A percentile compares a stretch with the other conserved stretches of the same genome.
Conservation (phyloP, 2,113 vertebrate genomes). For the Hydropotes inermis region DNA sequence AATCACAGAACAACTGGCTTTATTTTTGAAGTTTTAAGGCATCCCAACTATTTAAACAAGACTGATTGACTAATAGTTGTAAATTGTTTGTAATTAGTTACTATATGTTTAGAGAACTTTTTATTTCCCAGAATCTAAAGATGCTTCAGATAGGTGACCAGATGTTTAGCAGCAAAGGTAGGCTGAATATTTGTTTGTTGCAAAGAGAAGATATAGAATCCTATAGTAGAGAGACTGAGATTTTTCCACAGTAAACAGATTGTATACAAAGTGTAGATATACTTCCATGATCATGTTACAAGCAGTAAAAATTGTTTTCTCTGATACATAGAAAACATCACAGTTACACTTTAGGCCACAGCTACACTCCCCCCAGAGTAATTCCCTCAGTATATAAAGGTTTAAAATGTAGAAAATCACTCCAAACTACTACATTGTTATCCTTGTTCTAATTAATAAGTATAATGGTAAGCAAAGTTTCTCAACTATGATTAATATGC, state of each 20-base stretch:
- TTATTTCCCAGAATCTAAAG: not conserved
- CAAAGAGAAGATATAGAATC: not conserved
- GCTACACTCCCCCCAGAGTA: not conserved
- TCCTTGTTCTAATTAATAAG: not conserved
- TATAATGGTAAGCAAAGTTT: not conserved
- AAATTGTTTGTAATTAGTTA: not conserved
- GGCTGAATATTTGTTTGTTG: not conserved
- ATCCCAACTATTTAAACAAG: conserved; percentile 27
- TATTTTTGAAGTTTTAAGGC: conserved; percentile 48
- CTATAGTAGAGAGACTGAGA: not conserved
- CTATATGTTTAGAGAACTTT: not conserved
- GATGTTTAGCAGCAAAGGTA: not conserved
- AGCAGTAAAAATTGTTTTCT: not conserved
- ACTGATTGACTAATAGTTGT: not conserved
- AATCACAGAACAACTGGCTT: not conserved
- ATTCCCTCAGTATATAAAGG: not conserved
- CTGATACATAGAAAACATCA: not conserved
- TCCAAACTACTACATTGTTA: not conserved
- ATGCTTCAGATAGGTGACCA: not conserved
- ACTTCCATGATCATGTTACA: not conserved
- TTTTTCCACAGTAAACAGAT: not conserved
- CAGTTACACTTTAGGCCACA: not conserved
- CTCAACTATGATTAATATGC: not conserved
- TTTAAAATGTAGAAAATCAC: not conserved
- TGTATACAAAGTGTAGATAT: not conserved